These are phyloP conservation scores for Calidris pugnax DNA, from an alignment of 2,113 vertebrate species.

Conservation along the genomic window DNA sequence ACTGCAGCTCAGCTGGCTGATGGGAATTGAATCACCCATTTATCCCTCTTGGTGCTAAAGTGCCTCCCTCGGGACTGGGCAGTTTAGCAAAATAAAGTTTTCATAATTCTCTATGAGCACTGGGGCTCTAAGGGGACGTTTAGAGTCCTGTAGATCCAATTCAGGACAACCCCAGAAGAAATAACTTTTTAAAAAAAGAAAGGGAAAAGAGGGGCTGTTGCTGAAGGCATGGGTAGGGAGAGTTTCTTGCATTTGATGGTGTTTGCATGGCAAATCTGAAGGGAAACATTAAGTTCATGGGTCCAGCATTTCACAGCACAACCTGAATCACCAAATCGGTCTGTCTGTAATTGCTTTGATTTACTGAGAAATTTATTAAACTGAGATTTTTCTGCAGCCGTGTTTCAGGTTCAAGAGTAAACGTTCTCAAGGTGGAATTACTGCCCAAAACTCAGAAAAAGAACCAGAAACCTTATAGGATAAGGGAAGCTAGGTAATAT, in stretches of 20 bases:
- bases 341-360: background rate
- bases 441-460: background rate
- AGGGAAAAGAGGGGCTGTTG: background rate
- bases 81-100: background rate
- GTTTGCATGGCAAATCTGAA: background rate
- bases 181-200: background rate
- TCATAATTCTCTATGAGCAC: background rate
- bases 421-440: background rate
- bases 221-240: background rate
- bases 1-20: background rate
- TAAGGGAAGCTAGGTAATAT: background rate
- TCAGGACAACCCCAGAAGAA: background rate
- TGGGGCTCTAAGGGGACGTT: background rate
- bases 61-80: background rate
- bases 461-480: background rate
- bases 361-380: background rate
- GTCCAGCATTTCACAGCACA: background rate
- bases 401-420: background rate
- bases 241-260: accelerated
- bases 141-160: background rate
- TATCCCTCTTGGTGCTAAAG: background rate
- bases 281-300: background rate
- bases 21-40: background rate
- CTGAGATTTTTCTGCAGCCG: background rate
- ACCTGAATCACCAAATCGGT: background rate